Evolutionary conservation across 2,888 invertebrate species (phyloP), one percentile per base, ranked within the genome.

Genomic region (Tenthredo mesomela): DNA sequence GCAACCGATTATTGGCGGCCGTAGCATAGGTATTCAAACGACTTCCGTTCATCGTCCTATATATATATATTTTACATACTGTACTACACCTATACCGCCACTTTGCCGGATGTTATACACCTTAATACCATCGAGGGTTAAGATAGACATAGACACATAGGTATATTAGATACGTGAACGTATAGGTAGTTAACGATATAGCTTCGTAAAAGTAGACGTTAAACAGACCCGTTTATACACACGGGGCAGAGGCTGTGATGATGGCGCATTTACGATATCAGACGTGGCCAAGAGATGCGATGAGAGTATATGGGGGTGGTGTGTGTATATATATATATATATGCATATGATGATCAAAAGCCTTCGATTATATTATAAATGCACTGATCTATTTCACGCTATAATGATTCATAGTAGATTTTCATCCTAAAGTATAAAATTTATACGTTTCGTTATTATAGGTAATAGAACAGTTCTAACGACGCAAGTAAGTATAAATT

Each of bases 201-300:
- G 75, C 78, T 47, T 47, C 78, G 58, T 82, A 40, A 71, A 71
- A 33, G 75, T 58, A 54, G 85, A 85, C 65, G 84, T 84, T 50
- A 84, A 85, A 78, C 71, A 73, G 78, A 78, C 47, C 75, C 47
- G 75, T 77, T 50, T 77, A 77, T 50, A 77, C 65, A 84, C 73
- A 47, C 37, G 85, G 82, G 85, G 82, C 85, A 67, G 84, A 70
- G 33, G 70, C 73, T 78, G 84, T 84, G 87, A 87, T 87, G 87
- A 87, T 85, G 86, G 87, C 80, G 86, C 86, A 86, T 87, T 87
- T 87, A 87, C 86, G 87, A 86, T 87, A 87, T 78, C 58, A 40
- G 25, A 77, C 54, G 25, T 40, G 43, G 43, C 54, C 18, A 54
- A 70, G 70, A 18, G 70, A 70, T n/a, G 18, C 18, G 37, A 37